Percentiles rank a stretch among this genome's conserved stretches.
Evolutionary conservation across 2,113 vertebrate genomes (phyloP).

Genomic region (Galbula dea): DNA sequence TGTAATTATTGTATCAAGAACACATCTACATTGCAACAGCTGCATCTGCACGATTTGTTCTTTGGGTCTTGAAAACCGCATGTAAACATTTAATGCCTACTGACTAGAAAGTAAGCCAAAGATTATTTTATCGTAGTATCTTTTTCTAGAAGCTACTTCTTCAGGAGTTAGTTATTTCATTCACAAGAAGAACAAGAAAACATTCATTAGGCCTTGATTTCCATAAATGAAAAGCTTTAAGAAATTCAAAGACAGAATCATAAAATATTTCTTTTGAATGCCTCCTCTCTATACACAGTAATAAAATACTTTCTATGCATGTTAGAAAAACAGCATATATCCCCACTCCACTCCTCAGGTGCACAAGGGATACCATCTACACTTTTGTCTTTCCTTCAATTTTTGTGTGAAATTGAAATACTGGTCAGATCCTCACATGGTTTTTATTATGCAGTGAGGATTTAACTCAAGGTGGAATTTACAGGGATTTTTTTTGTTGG

Average conservation of each 20-base stretch:
- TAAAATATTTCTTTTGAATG: not conserved
- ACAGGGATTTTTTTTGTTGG: not conserved
- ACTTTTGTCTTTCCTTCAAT: not conserved
- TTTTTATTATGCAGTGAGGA: not conserved
- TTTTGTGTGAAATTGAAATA: not conserved
- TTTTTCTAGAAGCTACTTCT: not conserved
- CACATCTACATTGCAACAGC: not conserved
- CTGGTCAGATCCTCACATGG: not conserved
- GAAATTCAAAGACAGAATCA: not conserved
- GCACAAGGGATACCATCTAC: not conserved
- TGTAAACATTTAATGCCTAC: not conserved
- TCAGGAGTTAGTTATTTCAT: not conserved
- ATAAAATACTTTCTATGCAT: not conserved
- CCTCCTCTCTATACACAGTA: not conserved
- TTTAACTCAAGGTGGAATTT: not conserved
- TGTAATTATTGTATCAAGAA: not conserved
- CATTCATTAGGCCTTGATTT: not conserved
- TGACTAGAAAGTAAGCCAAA: not conserved
- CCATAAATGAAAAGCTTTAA: not conserved
- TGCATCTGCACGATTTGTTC: not conserved
- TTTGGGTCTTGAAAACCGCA: not conserved
- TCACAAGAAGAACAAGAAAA: not conserved
- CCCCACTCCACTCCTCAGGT: not conserved
- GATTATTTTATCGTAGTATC: not conserved
- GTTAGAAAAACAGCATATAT: not conserved